These are phyloP conservation scores for Glareola pratincola DNA, from an alignment of 2,113 vertebrate genomes.

Conservation along the genomic window DNA sequence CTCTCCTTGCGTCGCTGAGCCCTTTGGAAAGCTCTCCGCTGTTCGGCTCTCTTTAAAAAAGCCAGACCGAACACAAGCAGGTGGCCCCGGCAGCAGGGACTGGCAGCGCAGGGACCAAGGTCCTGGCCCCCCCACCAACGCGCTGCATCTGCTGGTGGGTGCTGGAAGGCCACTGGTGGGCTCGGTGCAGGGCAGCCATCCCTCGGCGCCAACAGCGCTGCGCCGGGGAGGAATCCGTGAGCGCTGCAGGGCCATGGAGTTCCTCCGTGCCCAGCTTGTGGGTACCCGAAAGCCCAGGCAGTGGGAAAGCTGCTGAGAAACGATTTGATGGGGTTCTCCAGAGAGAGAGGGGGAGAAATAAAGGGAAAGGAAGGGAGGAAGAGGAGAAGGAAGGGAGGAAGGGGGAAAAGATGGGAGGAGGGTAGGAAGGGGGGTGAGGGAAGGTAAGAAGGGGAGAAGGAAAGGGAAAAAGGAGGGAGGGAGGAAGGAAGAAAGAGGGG, in stretches of 20 bases:
- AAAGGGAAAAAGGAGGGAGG: no score
- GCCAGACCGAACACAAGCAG: no score
- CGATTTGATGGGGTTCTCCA: not conserved
- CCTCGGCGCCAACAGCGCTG: not conserved
- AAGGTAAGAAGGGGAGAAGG: not conserved
- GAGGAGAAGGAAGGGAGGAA: not conserved
- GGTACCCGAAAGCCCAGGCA: rapidly evolving
- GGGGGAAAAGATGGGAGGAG: not conserved
- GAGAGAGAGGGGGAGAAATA: not conserved
- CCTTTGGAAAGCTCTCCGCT: not conserved
- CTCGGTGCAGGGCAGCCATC: not conserved
- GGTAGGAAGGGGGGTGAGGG: no score
- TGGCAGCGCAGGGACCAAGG: rapidly evolving
- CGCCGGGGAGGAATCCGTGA: rapidly evolving
- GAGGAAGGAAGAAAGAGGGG: no score
- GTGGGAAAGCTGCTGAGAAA: not conserved
- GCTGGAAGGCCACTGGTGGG: not conserved
- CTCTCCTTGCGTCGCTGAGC: not conserved
- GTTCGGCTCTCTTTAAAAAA: not conserved
- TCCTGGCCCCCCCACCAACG: rapidly evolving
- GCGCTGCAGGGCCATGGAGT: rapidly evolving
- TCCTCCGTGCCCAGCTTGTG: not conserved
- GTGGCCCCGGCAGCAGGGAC: not conserved
- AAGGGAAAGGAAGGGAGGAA: no score
- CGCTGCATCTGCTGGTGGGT: not conserved